Evolutionary conservation across 2,113 vertebrate species (phyloP), one percentile per base, ranked within the genome.

Genomic region (Cololabis saira): DNA sequence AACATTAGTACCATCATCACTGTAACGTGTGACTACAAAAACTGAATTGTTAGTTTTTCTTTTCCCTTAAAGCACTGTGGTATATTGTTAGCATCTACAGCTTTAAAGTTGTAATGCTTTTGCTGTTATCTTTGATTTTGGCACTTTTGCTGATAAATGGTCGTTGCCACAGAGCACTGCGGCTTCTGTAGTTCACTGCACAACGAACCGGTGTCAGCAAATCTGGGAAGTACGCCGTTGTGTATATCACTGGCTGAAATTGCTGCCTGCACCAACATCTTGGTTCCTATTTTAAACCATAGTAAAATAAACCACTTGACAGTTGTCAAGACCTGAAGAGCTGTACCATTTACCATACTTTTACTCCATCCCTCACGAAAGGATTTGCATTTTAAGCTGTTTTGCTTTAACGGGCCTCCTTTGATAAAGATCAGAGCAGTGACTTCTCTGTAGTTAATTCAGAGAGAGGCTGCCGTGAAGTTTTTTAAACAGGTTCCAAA

Each of bases 131-230:
- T 74, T 67, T 59, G 41, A 76, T 71, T 83, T 68, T 40, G 55
- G 67, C 67, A 49, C 21, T 30, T 77, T 70, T 43, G 9, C 62
- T 61, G 68, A 72, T 71, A n/a, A 79, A 76, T 72, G 47, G 27
- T 66, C 44, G 42, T 74, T 77, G 42, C 56, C 66, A 59, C 58
- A 56, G 60, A 76, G 55, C 67, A 57, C 58, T 82, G 79, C 76
- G 64, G 71, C 17, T 71, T 78, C 62, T 63, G 30, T 67, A 66
- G 59, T 67, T 52, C 40, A 51, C 61, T 58, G 61, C 50, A 74
- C 61, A 67, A 48, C 58, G 64, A 67, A 78, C 70, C 51, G 0
- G 48, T 63, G 75, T 85, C 77, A 83, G 73, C 77, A 78, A 27
- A 77, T 68, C 51, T 68, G 52, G 57, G 59, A 74, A 63, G 55